Base-by-base conservation (phyloP, 2,113 vertebrate genomes). In the Psephotus haematonotus region DNA sequence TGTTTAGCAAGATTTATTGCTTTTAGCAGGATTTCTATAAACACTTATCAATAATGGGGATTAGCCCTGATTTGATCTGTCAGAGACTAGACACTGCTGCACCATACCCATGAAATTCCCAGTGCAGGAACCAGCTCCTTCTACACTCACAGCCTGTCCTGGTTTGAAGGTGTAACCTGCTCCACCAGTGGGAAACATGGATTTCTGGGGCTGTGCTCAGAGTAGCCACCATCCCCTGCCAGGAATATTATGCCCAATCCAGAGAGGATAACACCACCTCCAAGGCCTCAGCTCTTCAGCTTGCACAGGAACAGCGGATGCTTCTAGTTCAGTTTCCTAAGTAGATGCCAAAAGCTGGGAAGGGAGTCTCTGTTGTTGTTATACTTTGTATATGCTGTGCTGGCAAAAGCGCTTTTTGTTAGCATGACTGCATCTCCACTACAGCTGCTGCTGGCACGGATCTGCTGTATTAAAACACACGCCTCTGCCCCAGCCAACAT, bases 401-500 rank as follows among this genome's bases (percentile, higher is more conserved):
- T 93, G 86, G 88, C 81, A 41, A 35, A 49, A 82, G 65, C 28
- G 8, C 25, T 75, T 82, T 69, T 37, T 72, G 88, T 75, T 79
- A 90, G 80, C 88, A 39, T 33, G 84, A 82, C 72, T 86, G 83
- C 53, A 41, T 82, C 92, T 37, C 23, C 22, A 1, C 65, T 65
- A 64, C 0, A 1, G 46, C 86, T 82, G 86, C 50, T 81, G 64
- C 77, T 96, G 93, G 75, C 92, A 50, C 2, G 2, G 35, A 33
- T 46, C 37, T 49, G 25, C 76, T 78, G 29, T 81, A 22, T 13
- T 79, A 75, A 91, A 95, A 57, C 69, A 90, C 76, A 82, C 49
- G 69, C 57, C 90, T 93, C 70, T 83, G 17, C 16, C 44, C 25
- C 57, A 90, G 93, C 93, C 92, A 96, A 83, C 88, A 86, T 84